These are phyloP conservation scores for Lagopus muta DNA, from an alignment of 2,113 vertebrate species.

Conservation along the genomic window DNA sequence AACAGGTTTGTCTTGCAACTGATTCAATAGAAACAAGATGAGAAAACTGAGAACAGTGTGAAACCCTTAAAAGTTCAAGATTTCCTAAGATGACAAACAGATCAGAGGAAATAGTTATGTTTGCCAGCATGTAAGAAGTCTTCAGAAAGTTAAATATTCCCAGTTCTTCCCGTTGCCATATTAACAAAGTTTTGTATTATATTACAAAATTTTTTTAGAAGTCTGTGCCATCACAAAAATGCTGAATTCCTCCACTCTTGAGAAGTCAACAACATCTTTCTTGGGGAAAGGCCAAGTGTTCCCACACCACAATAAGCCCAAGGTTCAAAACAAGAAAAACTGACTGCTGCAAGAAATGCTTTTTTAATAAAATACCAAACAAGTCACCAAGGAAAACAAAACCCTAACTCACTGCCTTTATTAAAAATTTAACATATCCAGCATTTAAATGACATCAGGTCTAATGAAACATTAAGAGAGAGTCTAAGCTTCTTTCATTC, in stretches of 20 bases:
- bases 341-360: slow-evolving; percentile 3
- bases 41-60: neutral
- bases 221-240: neutral
- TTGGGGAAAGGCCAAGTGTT: neutral
- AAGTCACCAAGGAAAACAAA: neutral
- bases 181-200: neutral
- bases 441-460: neutral
- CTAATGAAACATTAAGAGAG: neutral
- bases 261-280: neutral
- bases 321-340: neutral
- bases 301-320: neutral
- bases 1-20: neutral
- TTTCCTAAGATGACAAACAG: neutral
- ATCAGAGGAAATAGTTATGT: neutral
- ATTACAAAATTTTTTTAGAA: neutral
- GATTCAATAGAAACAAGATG: neutral
- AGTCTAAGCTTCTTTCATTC: neutral
- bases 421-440: neutral
- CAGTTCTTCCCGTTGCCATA: neutral
- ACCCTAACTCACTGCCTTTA: neutral
- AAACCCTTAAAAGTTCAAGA: neutral
- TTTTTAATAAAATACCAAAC: neutral
- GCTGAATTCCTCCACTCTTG: neutral
- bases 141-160: neutral
- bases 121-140: neutral